Conservation (phyloP, 2,797 vertebrate genomes). For the Melanotaenia trifasciata region DNA sequence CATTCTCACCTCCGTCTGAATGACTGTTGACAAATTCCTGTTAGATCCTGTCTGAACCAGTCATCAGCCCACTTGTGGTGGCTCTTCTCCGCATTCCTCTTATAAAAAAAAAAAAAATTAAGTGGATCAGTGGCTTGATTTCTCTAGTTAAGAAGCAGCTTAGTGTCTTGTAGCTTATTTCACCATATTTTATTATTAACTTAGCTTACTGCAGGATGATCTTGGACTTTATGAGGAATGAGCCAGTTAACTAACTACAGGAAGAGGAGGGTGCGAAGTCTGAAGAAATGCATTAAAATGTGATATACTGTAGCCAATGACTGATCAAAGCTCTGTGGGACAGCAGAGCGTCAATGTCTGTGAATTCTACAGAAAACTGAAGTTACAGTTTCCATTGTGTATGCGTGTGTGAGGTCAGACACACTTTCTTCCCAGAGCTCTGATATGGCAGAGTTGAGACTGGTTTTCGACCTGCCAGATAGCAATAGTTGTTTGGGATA, state of each 20-base stretch:
- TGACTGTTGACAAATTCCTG: slow-evolving; percentile 52
- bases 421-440: too few species aligned
- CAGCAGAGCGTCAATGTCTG: slow-evolving; percentile 63
- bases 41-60: slow-evolving; percentile 69
- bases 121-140: background rate
- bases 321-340: slow-evolving; percentile 75
- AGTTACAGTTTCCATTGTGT: too few species aligned
- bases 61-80: background rate
- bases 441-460: too few species aligned
- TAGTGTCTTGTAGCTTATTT: background rate
- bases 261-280: slow-evolving; percentile 20
- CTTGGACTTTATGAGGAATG: slow-evolving; percentile 45
- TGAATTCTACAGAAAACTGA: background rate
- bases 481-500: too few species aligned
- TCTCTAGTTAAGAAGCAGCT: background rate
- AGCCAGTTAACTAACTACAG: slow-evolving; percentile 36
- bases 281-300: slow-evolving; percentile 56
- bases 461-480: too few species aligned
- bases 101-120: too few species aligned
- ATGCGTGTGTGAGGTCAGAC: too few species aligned
- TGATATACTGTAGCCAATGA: slow-evolving; percentile 15
- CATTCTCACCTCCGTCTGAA: slow-evolving; percentile 64
- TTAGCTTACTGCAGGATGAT: slow-evolving; percentile 59
- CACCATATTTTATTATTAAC: slow-evolving; percentile 31
- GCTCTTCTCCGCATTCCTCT: background rate